Evolutionary conservation across 92 coral and sea anemone species (phyloP).

Genomic region (Isaurus tuberculatus): DNA sequence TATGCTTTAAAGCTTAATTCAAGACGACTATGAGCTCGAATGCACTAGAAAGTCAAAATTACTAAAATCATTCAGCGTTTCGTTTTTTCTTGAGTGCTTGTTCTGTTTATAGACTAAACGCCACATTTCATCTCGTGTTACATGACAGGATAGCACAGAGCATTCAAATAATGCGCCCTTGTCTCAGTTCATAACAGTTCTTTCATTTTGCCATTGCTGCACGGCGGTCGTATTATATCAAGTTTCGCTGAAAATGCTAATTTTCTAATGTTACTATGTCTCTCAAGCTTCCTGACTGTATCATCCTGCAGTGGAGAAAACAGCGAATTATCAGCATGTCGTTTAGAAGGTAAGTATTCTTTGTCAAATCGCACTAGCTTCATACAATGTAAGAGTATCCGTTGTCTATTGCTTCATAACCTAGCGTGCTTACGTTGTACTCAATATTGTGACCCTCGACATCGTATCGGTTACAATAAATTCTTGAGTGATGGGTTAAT

Average conservation of each 20-base stretch:
- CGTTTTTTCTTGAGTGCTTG: too few relatives aligned
- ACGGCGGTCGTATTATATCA: conserved; percentile 28
- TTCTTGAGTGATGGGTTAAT: conserved; percentile 39
- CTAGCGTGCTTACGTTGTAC: conserved; percentile 12
- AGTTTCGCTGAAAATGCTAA: conserved; percentile 31
- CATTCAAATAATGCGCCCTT: conserved; percentile 35
- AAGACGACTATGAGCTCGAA: too few relatives aligned
- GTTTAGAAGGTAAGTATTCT: conserved; percentile 35
- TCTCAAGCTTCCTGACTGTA: neutral
- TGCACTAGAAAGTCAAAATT: too few relatives aligned
- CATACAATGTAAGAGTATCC: neutral
- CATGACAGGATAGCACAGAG: conserved; percentile 9
- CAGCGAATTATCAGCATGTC: conserved; percentile 10
- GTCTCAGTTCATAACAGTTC: conserved; percentile 31
- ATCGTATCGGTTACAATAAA: conserved; percentile 34
- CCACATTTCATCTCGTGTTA: conserved; percentile 36
- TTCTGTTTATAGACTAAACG: neutral
- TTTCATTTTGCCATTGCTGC: conserved; percentile 29
- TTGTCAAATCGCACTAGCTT: neutral
- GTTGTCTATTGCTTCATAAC: neutral
- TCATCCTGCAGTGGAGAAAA: neutral
- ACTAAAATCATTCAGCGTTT: too few relatives aligned
- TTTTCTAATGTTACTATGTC: neutral
- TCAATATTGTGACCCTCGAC: conserved; percentile 12
- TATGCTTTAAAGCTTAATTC: too few relatives aligned